Percentiles rank a stretch among this genome's conserved stretches.
These are phyloP conservation scores for Adineta ricciae DNA, from an alignment of 2,888 invertebrate genomes.

Conservation along the genomic window DNA sequence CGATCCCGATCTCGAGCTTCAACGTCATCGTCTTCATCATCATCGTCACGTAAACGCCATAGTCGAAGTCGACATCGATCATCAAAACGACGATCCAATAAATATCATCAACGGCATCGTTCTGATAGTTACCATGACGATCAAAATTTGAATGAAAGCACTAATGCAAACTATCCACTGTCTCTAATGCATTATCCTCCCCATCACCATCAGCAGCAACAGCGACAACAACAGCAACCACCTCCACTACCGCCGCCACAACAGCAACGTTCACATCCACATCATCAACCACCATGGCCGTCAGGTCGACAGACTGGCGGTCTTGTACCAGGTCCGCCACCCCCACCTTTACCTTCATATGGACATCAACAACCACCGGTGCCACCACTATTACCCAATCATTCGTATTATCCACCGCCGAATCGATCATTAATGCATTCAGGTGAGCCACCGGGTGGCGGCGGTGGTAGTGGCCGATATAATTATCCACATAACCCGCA, in stretches of 20 bases:
- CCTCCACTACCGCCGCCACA: too few species aligned
- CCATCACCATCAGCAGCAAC: neutral
- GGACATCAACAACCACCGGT: neutral
- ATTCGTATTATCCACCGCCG: neutral
- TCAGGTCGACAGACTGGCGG: neutral
- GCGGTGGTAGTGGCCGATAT: neutral
- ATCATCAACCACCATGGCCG: neutral
- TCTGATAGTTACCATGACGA: neutral
- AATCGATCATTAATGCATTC: neutral
- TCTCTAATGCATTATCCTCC: neutral
- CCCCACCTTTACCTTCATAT: neutral
- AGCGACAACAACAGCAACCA: neutral
- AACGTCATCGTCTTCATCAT: neutral
- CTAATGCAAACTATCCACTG: neutral
- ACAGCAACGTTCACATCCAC: neutral
- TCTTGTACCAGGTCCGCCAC: neutral
- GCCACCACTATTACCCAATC: neutral
- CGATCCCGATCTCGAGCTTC: neutral
- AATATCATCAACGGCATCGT: neutral
- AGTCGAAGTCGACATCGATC: conserved; percentile 11
- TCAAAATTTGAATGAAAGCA: neutral
- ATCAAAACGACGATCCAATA: neutral
- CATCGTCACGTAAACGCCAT: neutral
- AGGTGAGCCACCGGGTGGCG: neutral
- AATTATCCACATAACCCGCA: neutral